Base-by-base conservation (phyloP, 2,888 invertebrate species). In the Synergus umbraculus region DNA sequence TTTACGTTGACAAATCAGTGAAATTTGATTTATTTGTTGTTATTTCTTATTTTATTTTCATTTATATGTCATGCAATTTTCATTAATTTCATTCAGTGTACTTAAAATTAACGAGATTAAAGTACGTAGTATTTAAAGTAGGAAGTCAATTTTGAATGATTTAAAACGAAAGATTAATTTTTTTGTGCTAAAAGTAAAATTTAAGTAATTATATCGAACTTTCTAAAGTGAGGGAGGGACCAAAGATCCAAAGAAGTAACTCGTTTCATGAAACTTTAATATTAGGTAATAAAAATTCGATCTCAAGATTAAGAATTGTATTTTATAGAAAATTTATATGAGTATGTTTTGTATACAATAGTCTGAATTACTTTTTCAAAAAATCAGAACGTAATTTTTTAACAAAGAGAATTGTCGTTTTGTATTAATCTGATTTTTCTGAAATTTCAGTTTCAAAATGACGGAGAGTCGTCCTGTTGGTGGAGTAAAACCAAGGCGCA, bases 401-500 rank as follows among this genome's bases (percentile, higher is more conserved):
- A 15, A 12, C 15, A 37, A 37, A 8, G 8, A 37, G 13, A 8
- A 22, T 22, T 22, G n/a, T n/a, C 13, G 64, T 65, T n/a, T 43
- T 63, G 9, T 13, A n/a, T 41, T 41, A 65, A n/a, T 37, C 29
- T 65, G 12, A 41, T 43, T 46, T 46, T 46, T 73, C 15, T 54
- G 29, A 29, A 29, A 7, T 73, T 73, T 15, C 10, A 73, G 73
- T 78, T 79, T 66, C 83, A 87, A 87, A 80, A 92, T 92, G 91
- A 90, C 88, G 41, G 92, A 91, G 77, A 88, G 88, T 76, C 81
- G 29, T 54, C 37, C 10, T 10, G 87, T 88, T 76, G 81, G 29
- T 73, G 73, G 9, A n/a, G 86, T 86, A 4, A 90, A 87, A 84
- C 87, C 87, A 78, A 91, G 90, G 85, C 90, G 90, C 67, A 90